A percentile compares a stretch with the other conserved stretches of the same genome.
These are phyloP conservation scores for Smittia aterrima DNA, from an alignment of 2,888 invertebrate species.

Conservation along the genomic window DNA sequence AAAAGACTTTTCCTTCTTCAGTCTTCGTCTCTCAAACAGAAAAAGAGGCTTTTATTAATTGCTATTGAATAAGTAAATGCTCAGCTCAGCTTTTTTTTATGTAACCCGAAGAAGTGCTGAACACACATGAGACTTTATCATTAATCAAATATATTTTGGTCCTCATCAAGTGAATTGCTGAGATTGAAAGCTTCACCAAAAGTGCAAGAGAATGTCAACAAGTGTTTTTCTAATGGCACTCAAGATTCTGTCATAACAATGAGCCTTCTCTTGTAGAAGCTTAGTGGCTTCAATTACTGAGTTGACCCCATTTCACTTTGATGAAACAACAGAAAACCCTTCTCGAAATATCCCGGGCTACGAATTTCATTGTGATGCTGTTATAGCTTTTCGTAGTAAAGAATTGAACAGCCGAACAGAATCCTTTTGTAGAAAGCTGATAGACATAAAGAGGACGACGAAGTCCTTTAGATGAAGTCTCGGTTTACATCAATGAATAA, in stretches of 20 bases:
- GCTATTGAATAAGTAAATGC: slow-evolving; percentile 31
- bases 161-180: neutral
- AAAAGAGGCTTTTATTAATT: slow-evolving; percentile 31
- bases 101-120: neutral
- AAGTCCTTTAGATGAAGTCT: neutral
- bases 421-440: neutral
- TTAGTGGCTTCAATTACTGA: too few species aligned
- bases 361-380: too few species aligned
- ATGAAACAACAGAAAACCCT: too few species aligned
- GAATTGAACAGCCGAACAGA: too few species aligned
- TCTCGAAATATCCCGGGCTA: too few species aligned
- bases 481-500: slow-evolving; percentile 6
- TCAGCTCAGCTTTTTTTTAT: neutral
- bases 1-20: neutral
- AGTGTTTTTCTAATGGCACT: neutral
- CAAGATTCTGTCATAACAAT: neutral
- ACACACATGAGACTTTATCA: neutral
- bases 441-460: too few species aligned
- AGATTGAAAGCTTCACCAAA: neutral
- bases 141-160: neutral
- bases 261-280: too few species aligned
- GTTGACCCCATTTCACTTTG: too few species aligned
- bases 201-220: neutral
- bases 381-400: too few species aligned
- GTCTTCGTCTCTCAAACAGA: neutral